Percentiles rank a stretch among this genome's conserved stretches.
Evolutionary conservation across 2,888 invertebrate genomes (phyloP).

Genomic region (Acheta domesticus): DNA sequence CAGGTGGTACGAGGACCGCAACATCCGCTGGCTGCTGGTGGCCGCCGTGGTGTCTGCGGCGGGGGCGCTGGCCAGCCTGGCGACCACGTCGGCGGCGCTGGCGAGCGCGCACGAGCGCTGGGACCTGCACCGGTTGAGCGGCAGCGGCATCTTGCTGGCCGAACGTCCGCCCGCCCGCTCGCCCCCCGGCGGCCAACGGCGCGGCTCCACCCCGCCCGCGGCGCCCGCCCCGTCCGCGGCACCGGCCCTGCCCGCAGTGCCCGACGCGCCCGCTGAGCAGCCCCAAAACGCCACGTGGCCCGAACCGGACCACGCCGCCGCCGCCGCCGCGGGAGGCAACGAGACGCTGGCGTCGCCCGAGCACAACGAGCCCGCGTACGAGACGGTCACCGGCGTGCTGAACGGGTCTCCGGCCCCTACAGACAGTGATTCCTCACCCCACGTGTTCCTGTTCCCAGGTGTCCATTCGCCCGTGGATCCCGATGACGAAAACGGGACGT

Average conservation of each 20-base stretch:
- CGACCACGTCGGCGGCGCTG: conserved; percentile 50
- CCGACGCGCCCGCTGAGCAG: too few species aligned
- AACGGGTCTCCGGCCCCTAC: neutral
- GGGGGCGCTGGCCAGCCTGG: conserved; percentile 51
- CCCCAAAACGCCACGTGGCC: too few species aligned
- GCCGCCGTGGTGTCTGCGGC: conserved; percentile 55
- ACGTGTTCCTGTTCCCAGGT: neutral
- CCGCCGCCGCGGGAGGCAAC: too few species aligned
- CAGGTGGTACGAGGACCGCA: conserved; percentile 62
- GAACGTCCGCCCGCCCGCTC: neutral
- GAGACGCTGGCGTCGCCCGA: too few species aligned
- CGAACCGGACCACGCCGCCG: too few species aligned
- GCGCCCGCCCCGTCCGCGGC: too few species aligned
- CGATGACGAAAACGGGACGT: conserved; percentile 19
- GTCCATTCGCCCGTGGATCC: too few species aligned
- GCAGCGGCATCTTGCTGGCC: conserved; percentile 33
- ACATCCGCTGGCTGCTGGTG: conserved; percentile 61
- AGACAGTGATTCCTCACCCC: neutral
- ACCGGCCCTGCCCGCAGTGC: too few species aligned
- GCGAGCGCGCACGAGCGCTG: conserved; percentile 42
- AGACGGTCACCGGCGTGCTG: neutral
- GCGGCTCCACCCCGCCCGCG: neutral
- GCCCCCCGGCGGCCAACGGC: neutral
- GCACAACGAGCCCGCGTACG: neutral
- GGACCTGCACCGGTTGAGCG: conserved; percentile 34